Percentiles rank a stretch among this genome's conserved stretches.
phyloP scores from a whole-genome alignment of 2,888 invertebrate species.

The Scaptomyza parva region DNA sequence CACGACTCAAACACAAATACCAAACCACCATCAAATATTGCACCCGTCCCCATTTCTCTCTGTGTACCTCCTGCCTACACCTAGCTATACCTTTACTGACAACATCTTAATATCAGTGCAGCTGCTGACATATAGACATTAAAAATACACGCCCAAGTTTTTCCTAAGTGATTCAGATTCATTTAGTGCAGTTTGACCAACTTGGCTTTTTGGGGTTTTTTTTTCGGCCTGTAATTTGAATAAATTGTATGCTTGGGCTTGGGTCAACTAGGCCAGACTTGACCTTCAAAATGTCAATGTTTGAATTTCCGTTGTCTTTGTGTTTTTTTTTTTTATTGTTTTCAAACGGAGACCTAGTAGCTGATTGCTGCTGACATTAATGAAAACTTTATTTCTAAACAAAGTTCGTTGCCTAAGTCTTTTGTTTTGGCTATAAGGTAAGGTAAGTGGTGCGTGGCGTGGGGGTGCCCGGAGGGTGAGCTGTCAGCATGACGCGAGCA shows the following conservation, averaged over 20 bases:
- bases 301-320: constrained; percentile 48
- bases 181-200: constrained; percentile 23
- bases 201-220: no score
- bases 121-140: constrained; percentile 30
- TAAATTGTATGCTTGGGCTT: constrained; percentile 45
- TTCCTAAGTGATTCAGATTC: constrained; percentile 48
- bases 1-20: no score
- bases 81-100: constrained; percentile 1
- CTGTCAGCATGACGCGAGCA: constrained; percentile 61
- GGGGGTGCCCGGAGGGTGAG: neutral
- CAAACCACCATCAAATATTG: no score
- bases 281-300: constrained; percentile 57
- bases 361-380: constrained; percentile 6
- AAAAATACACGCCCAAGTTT: constrained; percentile 33
- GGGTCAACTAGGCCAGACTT: constrained; percentile 37
- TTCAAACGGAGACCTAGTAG: constrained; percentile 6
- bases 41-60: neutral
- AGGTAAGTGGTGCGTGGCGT: constrained; percentile 3
- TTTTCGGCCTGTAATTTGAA: constrained; percentile 35
- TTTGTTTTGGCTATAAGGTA: constrained; percentile 62
- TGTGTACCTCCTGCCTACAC: neutral
- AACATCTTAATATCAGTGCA: constrained; percentile 44
- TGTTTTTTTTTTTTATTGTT: no score
- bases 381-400: constrained; percentile 46
- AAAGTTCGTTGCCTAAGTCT: constrained; percentile 77